Evolutionary conservation across 2,113 vertebrate genomes (phyloP).

Genomic region (Gymnarchus niloticus): DNA sequence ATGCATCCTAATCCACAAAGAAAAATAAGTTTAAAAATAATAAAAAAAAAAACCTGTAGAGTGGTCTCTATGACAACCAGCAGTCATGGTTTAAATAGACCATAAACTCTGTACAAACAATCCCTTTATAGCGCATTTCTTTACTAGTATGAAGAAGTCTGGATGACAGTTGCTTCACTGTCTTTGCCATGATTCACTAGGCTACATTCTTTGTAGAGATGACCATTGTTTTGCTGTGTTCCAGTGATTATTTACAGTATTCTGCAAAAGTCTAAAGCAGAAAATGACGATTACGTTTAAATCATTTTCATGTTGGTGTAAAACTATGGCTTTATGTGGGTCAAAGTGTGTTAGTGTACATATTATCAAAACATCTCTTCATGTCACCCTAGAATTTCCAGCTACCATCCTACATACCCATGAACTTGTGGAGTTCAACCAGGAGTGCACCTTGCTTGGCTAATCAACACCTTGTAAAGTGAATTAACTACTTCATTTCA

Average conservation of each 20-base stretch:
- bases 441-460: too few relatives aligned
- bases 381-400: too few relatives aligned
- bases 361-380: too few relatives aligned
- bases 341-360: too few relatives aligned
- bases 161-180: background rate
- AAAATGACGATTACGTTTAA: too few relatives aligned
- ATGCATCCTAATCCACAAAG: background rate
- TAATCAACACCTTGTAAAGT: too few relatives aligned
- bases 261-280: too few relatives aligned
- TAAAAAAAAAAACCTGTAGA: background rate
- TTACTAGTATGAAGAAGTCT: background rate
- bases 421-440: too few relatives aligned
- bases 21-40: background rate
- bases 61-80: constrained; percentile 21
- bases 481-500: too few relatives aligned
- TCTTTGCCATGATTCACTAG: background rate
- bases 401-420: too few relatives aligned
- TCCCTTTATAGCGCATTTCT: background rate
- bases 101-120: background rate
- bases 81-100: background rate
- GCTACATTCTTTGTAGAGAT: background rate
- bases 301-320: too few relatives aligned
- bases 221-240: background rate
- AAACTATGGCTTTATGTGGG: too few relatives aligned
- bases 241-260: background rate